Evolutionary conservation across 2,797 vertebrate genomes (phyloP).

Genomic region (Meda fulgida): DNA sequence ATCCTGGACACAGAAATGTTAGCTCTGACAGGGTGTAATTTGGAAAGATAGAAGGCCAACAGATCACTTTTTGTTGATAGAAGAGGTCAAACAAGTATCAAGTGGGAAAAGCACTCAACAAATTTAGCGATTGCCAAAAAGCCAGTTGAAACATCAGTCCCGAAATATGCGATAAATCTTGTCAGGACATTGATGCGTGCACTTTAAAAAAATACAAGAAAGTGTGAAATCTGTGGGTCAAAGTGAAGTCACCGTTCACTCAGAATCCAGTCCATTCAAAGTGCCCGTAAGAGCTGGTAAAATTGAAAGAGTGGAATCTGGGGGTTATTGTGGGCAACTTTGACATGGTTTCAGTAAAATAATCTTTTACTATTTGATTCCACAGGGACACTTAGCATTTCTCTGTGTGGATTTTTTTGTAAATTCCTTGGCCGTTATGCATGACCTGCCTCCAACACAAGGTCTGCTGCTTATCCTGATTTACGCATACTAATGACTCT

Average conservation of each 20-base stretch:
- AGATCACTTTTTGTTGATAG: slow-evolving; percentile 68
- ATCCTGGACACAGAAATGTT: slow-evolving; percentile 66
- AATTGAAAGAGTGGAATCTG: slow-evolving; percentile 36
- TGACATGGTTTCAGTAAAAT: slow-evolving; percentile 14
- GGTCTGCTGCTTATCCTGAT: slow-evolving; percentile 47
- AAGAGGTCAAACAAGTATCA: slow-evolving; percentile 68
- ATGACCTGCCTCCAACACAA: slow-evolving; percentile 45
- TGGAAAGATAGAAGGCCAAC: slow-evolving; percentile 72
- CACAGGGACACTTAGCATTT: slow-evolving; percentile 5
- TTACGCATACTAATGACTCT: slow-evolving; percentile 50
- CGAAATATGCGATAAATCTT: slow-evolving; percentile 41
- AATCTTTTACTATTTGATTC: slow-evolving; percentile 7
- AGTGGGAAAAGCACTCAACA: slow-evolving; percentile 48
- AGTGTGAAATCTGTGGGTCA: slow-evolving; percentile 30
- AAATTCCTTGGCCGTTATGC: slow-evolving; percentile 42
- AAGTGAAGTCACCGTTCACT: slow-evolving; percentile 34
- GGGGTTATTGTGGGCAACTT: slow-evolving; percentile 30
- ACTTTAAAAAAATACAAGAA: slow-evolving; percentile 11
- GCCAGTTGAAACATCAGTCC: slow-evolving; percentile 29
- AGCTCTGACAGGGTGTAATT: slow-evolving; percentile 73
- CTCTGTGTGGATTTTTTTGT: slow-evolving; percentile 39
- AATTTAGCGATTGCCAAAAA: slow-evolving; percentile 49
- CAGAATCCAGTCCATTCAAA: slow-evolving; percentile 25
- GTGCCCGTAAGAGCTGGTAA: not conserved
- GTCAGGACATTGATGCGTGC: not conserved